Conservation (phyloP, 2,113 vertebrate species). For the Barnardius zonarius region DNA sequence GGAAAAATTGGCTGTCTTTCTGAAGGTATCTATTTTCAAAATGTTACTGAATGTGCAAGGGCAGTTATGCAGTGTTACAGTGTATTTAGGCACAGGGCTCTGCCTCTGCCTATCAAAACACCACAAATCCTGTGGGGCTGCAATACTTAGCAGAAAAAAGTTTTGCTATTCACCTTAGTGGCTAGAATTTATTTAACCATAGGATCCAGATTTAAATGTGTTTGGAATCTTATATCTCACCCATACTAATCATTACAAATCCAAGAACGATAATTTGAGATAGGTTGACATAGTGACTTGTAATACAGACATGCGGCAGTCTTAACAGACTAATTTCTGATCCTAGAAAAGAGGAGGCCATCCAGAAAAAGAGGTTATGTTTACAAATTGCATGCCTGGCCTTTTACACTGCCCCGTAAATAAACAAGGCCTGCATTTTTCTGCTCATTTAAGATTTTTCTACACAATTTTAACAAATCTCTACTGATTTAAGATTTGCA, state of each 20-base stretch:
- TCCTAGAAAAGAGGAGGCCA: neutral
- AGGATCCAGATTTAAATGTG: neutral
- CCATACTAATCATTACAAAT: neutral
- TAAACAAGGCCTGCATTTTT: slow-evolving; percentile 41
- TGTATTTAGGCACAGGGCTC: slow-evolving; percentile 4
- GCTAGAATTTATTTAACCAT: neutral
- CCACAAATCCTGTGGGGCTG: neutral
- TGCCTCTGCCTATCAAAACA: neutral
- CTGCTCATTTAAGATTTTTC: slow-evolving; percentile 1
- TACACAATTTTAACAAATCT: neutral
- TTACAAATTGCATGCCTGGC: neutral
- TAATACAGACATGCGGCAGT: neutral
- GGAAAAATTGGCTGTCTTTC: no score
- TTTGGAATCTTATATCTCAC: neutral
- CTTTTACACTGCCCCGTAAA: neutral
- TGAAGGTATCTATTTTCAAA: no score
- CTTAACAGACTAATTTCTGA: neutral
- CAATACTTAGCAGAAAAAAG: neutral
- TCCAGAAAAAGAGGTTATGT: slow-evolving; percentile 25
- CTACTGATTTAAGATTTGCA: neutral
- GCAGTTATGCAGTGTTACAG: neutral
- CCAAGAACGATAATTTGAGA: neutral
- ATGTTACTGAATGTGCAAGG: neutral
- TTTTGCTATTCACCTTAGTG: neutral
- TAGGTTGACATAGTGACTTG: neutral